A percentile compares a stretch with the other conserved stretches of the same genome.
Conservation (phyloP, 2,113 vertebrate species). For the Pica pica region DNA sequence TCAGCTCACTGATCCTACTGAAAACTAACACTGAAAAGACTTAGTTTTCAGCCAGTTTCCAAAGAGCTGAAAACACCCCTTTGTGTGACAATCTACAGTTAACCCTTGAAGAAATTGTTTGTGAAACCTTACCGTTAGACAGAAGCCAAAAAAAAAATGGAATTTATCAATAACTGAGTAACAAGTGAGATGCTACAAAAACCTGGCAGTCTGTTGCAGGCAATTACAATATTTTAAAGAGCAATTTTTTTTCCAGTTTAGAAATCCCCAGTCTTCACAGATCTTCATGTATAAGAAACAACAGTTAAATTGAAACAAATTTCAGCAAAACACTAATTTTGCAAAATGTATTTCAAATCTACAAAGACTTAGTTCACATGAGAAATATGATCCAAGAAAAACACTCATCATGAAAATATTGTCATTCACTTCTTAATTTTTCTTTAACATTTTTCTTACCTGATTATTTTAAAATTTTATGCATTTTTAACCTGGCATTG, state of each 20-base stretch:
- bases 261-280: background rate
- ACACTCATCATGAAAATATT: background rate
- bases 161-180: background rate
- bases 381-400: background rate
- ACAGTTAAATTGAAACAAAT: background rate
- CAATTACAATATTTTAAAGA: background rate
- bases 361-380: background rate
- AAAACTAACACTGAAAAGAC: slow-evolving; percentile 26
- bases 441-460: background rate
- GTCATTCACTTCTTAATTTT: background rate
- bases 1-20: slow-evolving; percentile 38
- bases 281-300: background rate
- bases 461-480: background rate
- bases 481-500: background rate
- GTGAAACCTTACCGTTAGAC: background rate
- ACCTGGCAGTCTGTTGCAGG: background rate
- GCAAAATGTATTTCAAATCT: background rate
- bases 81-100: background rate
- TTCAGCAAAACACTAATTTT: background rate
- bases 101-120: background rate
- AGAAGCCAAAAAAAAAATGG: background rate
- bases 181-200: background rate
- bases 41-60: background rate
- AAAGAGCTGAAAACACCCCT: background rate
- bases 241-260: background rate